Conservation (phyloP, 2,797 vertebrate species). For the Yasuhikotakia modesta region DNA sequence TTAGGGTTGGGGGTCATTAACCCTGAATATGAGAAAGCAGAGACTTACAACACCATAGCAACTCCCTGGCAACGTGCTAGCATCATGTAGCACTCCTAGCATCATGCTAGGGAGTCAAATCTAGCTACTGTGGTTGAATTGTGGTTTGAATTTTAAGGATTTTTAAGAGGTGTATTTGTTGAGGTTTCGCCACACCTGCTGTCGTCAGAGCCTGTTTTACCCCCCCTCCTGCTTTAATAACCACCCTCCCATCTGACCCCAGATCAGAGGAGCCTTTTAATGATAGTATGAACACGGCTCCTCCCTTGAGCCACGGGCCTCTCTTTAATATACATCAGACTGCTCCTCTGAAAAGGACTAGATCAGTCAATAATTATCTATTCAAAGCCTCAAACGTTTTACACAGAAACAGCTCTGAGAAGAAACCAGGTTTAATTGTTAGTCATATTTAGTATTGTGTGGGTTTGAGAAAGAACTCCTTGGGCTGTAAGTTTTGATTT, state of each 20-base stretch:
- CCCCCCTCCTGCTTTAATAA: conserved; percentile 61
- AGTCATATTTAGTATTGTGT: conserved; percentile 62
- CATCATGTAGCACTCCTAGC: too few relatives aligned
- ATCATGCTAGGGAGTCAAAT: background rate
- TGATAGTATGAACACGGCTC: conserved; percentile 63
- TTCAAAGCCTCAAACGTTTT: conserved; percentile 58
- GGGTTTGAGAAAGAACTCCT: conserved; percentile 49
- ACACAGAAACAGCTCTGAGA: conserved; percentile 64
- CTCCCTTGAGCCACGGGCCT: conserved; percentile 15
- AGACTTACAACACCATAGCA: background rate
- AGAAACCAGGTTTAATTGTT: conserved; percentile 76
- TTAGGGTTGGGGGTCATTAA: background rate
- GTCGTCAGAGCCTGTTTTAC: conserved; percentile 62
- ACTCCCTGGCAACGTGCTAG: background rate
- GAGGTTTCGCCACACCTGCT: conserved; percentile 66
- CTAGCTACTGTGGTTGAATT: too few relatives aligned
- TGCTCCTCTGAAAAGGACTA: conserved; percentile 30
- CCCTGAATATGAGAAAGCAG: background rate
- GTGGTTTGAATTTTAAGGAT: conserved; percentile 40
- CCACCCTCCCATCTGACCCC: conserved; percentile 64
- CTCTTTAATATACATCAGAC: conserved; percentile 16
- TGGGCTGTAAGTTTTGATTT: conserved; percentile 21
- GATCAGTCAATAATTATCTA: conserved; percentile 30
- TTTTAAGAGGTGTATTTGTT: conserved; percentile 62
- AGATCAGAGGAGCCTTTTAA: conserved; percentile 69